Percentiles rank a stretch among this genome's conserved stretches.
phyloP scores from a whole-genome alignment of 2,888 invertebrate genomes.

The Agriotes lineatus region DNA sequence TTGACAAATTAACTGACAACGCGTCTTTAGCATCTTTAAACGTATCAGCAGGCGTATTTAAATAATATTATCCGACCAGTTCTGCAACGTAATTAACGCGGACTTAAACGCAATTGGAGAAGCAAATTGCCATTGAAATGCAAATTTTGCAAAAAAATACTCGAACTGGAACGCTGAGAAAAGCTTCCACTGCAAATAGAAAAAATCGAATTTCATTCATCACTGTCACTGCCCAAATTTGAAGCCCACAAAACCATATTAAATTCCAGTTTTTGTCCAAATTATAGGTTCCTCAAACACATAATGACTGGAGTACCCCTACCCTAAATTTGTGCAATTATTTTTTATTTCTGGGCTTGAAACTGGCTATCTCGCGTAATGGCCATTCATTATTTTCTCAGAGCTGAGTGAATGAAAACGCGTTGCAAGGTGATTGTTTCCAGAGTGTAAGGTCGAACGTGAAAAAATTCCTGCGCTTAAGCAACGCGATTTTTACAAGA shows the following conservation, averaged over 20 bases:
- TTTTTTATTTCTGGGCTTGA: background rate
- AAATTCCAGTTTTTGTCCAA: constrained; percentile 15
- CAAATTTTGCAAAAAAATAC: background rate
- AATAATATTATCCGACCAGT: background rate
- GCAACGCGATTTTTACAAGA: too few relatives aligned
- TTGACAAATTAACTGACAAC: background rate
- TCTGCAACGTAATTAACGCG: background rate
- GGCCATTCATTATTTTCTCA: constrained; percentile 19
- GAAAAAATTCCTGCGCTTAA: background rate
- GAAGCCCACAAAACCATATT: too few relatives aligned
- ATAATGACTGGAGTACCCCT: constrained; percentile 20
- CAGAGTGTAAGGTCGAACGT: background rate
- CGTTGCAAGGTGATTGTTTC: constrained; percentile 12
- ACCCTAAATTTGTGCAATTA: constrained; percentile 9
- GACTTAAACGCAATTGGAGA: background rate
- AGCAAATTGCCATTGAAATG: background rate
- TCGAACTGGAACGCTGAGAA: too few relatives aligned
- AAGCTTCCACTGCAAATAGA: too few relatives aligned
- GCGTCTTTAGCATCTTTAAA: too few relatives aligned
- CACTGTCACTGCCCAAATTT: constrained; percentile 20
- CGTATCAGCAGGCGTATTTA: background rate
- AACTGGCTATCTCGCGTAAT: constrained; percentile 23
- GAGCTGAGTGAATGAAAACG: constrained; percentile 21
- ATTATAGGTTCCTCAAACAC: constrained; percentile 29
- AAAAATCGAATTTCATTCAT: constrained; percentile 30